Evolutionary conservation across 1,140 invertebrate genomes (phyloP), one percentile per base, ranked within the genome.

Genomic region (Neomicropteryx cornuta): DNA sequence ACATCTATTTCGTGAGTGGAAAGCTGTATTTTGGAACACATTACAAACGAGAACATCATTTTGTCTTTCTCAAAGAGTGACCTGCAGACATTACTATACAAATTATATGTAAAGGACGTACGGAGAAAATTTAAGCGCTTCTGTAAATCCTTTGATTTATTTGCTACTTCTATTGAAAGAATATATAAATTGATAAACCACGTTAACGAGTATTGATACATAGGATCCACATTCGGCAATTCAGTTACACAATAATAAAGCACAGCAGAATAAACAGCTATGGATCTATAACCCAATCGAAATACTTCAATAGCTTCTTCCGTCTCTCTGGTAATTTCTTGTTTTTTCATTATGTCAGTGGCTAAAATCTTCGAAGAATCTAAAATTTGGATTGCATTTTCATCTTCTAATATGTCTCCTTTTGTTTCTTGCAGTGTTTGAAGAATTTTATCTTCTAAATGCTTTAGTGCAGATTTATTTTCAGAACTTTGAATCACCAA

Each of bases 1-100:
- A 74, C 70, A 19, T 76, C 60, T 1, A 93, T 65, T 44, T 74
- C 60, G 1, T 75, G 67, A 28, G 74, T 69, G 34, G 75, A 68
- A 19, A 76, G 41, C 46, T 79, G 51, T n/a, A 81, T 72, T 17
- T 73, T 77, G 0, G 78, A 73, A 32, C 81, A 84, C 0, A 91
- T 58, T 21, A 90, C 62, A 50, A 88, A 89, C 0, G 85, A 86
- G 60, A 87, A 90, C 30, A 91, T 66, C 32, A 89, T 62, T 66
- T 90, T 91, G 51, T 93, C 84, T 55, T 88, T 91, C 54, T 91
- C 87, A 60, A 93, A 91, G 11, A 93, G 66, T 1, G 87, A 90
- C 38, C 85, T 68, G 46, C 80, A 85, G 8, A 92, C 81, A 43
- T 88, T 90, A 43, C 72, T 73, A 50, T 90, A 92, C 3, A 92